Evolutionary conservation across 1,140 invertebrate genomes (phyloP), one percentile per base, ranked within the genome.

Genomic region (Telenomus remus): DNA sequence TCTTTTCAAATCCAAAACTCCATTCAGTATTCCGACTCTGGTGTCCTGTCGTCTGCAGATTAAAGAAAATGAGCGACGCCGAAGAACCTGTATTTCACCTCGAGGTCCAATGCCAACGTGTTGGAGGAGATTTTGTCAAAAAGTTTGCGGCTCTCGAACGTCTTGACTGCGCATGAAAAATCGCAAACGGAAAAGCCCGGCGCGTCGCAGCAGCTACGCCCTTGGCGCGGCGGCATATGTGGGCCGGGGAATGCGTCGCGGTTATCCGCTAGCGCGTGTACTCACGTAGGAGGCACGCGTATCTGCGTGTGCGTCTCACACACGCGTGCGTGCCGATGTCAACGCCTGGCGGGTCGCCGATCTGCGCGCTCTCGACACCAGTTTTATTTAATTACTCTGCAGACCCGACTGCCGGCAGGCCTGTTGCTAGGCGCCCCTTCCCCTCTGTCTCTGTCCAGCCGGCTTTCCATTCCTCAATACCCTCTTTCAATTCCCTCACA

Each of bases 401-500:
- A 79, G n/a, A 11, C 74, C 79, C 77, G 81, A 81, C 79, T 80
- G 80, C 84, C 84, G 81, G 75, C 82, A 84, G 81, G 85, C 82
- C 84, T 88, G 86, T 87, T 88, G 86, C 86, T 88, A 88, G 81
- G 86, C 84, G 86, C 85, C 80, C 85, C 82, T 77, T 78, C 79
- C 74, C 46, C 54, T 49, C 51, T 44, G 46, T 33, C 59, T 50
- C 33, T 63, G 35, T 55, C 34, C 50, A 44, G 34, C 51, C n/a
- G 37, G 16, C 37, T 53, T 13, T 37, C 37, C n/a, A 10, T 43
- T 54, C 59, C 49, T 59, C 37, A 39, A 50, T 44, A 35, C 33
- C 27, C 61, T 35, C 11, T 39, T 27, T 37, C 44, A 33, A 35
- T 34, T 16, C 15, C 9, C n/a, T 13, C 14, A 27, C 49, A 47